Evolutionary conservation across 2,797 vertebrate genomes (phyloP).

Genomic region (Danio tinwini): DNA sequence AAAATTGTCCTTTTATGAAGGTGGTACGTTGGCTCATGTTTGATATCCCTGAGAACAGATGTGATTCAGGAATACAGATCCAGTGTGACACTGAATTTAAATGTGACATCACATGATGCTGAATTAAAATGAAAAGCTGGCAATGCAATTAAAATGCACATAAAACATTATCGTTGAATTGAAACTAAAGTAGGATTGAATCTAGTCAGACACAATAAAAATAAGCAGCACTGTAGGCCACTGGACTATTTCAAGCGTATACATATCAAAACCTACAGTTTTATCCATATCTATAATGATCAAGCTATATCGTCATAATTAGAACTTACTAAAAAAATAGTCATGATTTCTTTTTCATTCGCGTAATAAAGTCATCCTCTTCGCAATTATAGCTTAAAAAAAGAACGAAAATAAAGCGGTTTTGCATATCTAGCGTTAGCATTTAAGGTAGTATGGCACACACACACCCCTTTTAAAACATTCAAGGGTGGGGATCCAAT

Average conservation of each 20-base stretch:
- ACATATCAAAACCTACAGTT: slow-evolving; percentile 90
- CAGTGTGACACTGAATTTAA: slow-evolving; percentile 12
- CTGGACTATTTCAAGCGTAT: slow-evolving; percentile 82
- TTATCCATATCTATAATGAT: slow-evolving; percentile 68
- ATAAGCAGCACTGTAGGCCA: slow-evolving; percentile 83
- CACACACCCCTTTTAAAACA: slow-evolving; percentile 90
- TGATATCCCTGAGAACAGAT: slow-evolving; percentile 63
- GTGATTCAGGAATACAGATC: slow-evolving; percentile 56
- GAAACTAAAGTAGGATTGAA: slow-evolving; percentile 77
- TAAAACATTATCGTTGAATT: slow-evolving; percentile 72
- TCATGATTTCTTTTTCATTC: slow-evolving; percentile 78
- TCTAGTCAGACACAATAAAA: slow-evolving; percentile 81
- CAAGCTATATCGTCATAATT: slow-evolving; percentile 57
- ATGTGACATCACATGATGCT: slow-evolving; percentile 8
- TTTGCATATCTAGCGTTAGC: slow-evolving; percentile 92
- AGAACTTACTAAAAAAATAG: slow-evolving; percentile 88
- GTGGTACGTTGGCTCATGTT: slow-evolving; percentile 50
- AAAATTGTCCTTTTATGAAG: slow-evolving; percentile 36
- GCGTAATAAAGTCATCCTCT: slow-evolving; percentile 85
- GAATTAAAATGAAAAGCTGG: slow-evolving; percentile 78
- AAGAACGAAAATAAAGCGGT: slow-evolving; percentile 86
- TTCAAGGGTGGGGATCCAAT: slow-evolving; percentile 87
- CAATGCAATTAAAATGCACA: slow-evolving; percentile 66
- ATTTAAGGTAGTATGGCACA: slow-evolving; percentile 99
- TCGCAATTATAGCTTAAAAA: slow-evolving; percentile 87